phyloP scores from a whole-genome alignment of 2,888 invertebrate genomes.

The Neoaliturus tenellus region DNA sequence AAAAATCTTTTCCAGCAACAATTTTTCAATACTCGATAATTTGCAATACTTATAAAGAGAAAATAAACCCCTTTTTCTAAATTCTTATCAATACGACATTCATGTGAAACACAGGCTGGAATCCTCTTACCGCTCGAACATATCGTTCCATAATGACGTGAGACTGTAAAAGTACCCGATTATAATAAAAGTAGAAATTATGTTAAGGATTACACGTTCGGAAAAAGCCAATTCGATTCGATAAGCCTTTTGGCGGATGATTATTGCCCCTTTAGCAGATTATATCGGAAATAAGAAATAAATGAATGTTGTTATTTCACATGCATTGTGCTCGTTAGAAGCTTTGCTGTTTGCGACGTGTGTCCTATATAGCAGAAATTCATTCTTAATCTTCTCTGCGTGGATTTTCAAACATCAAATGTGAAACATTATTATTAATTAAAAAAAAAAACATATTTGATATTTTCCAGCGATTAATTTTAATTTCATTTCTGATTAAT shows the following conservation, averaged over 20 bases:
- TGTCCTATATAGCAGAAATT: neutral
- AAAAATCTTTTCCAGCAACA: no score
- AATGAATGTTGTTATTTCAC: constrained; percentile 41
- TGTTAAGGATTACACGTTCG: constrained; percentile 31
- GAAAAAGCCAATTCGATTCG: constrained; percentile 43
- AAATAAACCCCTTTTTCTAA: no score
- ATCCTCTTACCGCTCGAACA: constrained; percentile 17
- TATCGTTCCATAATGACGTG: neutral
- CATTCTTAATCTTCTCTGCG: no score
- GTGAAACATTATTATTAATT: no score
- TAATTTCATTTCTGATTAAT: no score
- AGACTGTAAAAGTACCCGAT: constrained; percentile 7
- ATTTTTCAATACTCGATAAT: no score
- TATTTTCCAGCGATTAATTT: no score
- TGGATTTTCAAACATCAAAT: no score
- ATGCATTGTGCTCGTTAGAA: neutral
- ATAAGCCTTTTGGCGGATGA: constrained; percentile 11
- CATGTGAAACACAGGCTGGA: neutral
- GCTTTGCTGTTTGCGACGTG: neutral
- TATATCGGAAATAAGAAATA: constrained; percentile 34
- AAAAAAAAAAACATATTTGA: no score
- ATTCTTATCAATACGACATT: neutral
- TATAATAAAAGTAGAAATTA: constrained; percentile 31
- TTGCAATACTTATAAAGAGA: no score
- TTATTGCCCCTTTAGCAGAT: constrained; percentile 22